Base-by-base conservation (phyloP, 1,140 invertebrate species). In the Leptonema lineaticorne region DNA sequence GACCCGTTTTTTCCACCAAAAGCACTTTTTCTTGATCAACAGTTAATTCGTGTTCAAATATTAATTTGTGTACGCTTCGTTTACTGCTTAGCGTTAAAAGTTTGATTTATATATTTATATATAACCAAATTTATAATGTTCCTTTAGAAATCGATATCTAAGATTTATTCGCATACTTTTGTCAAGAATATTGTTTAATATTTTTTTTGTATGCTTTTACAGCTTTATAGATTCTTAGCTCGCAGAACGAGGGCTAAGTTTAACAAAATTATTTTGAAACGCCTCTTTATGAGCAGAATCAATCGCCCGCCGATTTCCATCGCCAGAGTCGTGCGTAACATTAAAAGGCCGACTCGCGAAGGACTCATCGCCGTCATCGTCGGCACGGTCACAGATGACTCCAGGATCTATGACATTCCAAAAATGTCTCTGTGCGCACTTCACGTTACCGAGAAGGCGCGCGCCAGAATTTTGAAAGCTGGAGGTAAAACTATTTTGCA, bases 251-350 rank as follows among this genome's bases (percentile, higher is more conserved):
- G 90, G 79, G 83, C 92, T 63, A 99, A 98, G 83, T 99, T 99
- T 83, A 99, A 99, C 82, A 89, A 90, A 79, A 96, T 99, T 71
- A 87, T 99, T 46, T 79, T 99, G 75, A 95, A 91, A 77, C 87
- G 98, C 72, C 84, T 99, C 71, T 99, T 97, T 82, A 99, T 99
- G 97, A 97, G 95, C 77, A 92, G 90, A 78, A 97, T 91, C 74
- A 91, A 99, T 82, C 84, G 92, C 53, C 94, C 97, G 68, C 96
- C 97, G 72, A 87, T 99, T 74, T 97, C 96, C 2, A 74, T 99
- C 67, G 91, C 95, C 28, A 88, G 92, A 68, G 79, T 99, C 74
- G 89, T 85, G 2, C 85, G 91, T 63, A 87, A 92, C 71, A 92
- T 96, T 91, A 96, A 93, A 78, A 94, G 94, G 76, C 87, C 89